These are phyloP conservation scores for Galerucella calmariensis DNA, from an alignment of 2,888 invertebrate genomes.

Conservation along the genomic window DNA sequence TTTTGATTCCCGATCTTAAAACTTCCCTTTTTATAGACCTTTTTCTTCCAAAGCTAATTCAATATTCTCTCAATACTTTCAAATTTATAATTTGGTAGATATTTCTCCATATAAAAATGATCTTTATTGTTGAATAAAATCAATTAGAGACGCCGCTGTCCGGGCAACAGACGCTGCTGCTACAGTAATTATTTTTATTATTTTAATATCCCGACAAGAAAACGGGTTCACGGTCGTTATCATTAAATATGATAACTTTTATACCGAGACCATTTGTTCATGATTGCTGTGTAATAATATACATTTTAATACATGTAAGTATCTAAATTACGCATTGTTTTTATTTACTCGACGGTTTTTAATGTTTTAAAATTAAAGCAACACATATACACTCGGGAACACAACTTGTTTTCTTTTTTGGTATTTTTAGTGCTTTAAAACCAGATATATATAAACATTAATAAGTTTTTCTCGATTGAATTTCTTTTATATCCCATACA, in stretches of 20 bases:
- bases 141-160: slow-evolving; percentile 50
- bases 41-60: too few species aligned
- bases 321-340: slow-evolving; percentile 57
- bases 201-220: slow-evolving; percentile 65
- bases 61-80: not conserved
- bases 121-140: not conserved
- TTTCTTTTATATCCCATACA: slow-evolving; percentile 33
- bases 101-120: not conserved
- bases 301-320: slow-evolving; percentile 60
- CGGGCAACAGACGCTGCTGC: slow-evolving; percentile 55
- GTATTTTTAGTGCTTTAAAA: slow-evolving; percentile 34
- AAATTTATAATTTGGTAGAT: not conserved
- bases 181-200: slow-evolving; percentile 64
- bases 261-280: slow-evolving; percentile 62
- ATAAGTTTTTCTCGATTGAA: slow-evolving; percentile 38
- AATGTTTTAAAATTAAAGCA: slow-evolving; percentile 41
- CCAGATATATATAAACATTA: slow-evolving; percentile 39
- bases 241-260: slow-evolving; percentile 67
- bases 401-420: slow-evolving; percentile 30
- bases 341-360: slow-evolving; percentile 50
- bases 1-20: too few species aligned
- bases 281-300: slow-evolving; percentile 65
- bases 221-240: slow-evolving; percentile 66
- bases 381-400: not conserved
- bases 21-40: too few species aligned